Percentiles rank a stretch among this genome's conserved stretches.
phyloP scores from a whole-genome alignment of 1,140 invertebrate genomes.

The Musca vetustissima region DNA sequence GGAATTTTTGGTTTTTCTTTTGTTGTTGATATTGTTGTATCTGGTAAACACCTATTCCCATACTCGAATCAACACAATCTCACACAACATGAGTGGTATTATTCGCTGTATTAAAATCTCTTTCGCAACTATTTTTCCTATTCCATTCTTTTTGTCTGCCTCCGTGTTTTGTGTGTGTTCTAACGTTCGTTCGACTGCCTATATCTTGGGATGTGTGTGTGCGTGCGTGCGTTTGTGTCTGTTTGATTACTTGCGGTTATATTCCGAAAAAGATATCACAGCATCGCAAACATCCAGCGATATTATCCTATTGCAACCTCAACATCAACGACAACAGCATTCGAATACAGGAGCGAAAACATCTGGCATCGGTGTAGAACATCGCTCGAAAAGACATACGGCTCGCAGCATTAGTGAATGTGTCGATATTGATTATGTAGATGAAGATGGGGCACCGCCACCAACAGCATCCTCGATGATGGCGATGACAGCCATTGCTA shows the following conservation, averaged over 20 bases:
- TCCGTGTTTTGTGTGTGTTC: not conserved
- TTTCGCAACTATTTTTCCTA: slow-evolving; percentile 20
- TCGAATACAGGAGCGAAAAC: not conserved
- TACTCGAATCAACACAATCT: no score
- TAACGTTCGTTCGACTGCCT: slow-evolving; percentile 1
- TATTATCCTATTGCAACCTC: slow-evolving; percentile 13
- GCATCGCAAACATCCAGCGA: slow-evolving; percentile 7
- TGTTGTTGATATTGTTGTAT: no score
- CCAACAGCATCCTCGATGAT: slow-evolving; percentile 28
- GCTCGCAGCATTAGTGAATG: slow-evolving; percentile 53
- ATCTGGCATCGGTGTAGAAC: not conserved
- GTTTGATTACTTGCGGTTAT: no score
- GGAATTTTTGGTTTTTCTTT: no score
- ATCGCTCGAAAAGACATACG: slow-evolving; percentile 27
- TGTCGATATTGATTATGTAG: slow-evolving; percentile 33
- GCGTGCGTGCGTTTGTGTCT: no score
- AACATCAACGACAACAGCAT: slow-evolving; percentile 36
- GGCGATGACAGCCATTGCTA: slow-evolving; percentile 29
- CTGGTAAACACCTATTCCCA: no score
- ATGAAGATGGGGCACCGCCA: slow-evolving; percentile 25
- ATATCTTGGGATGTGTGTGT: not conserved
- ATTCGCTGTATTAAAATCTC: no score
- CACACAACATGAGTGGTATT: no score
- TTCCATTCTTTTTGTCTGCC: slow-evolving; percentile 11
- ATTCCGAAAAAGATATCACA: slow-evolving; percentile 2